These are phyloP conservation scores for Rhinogobio ventralis DNA, from an alignment of 2,797 vertebrate genomes.

Conservation along the genomic window DNA sequence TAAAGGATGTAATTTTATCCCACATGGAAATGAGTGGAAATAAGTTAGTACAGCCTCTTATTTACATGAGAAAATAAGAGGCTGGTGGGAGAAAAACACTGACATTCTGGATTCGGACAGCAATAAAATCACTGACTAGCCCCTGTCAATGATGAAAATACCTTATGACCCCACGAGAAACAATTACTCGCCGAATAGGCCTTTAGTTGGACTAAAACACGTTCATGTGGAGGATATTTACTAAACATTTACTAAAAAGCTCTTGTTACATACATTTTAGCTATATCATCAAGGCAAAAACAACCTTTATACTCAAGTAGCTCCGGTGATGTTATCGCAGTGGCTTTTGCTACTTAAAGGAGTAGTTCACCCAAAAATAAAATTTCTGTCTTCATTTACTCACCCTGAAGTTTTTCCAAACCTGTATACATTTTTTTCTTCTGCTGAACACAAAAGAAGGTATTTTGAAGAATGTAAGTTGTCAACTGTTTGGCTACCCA, in stretches of 20 bases:
- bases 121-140: no score
- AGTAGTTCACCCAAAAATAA: background rate
- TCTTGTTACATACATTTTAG: background rate
- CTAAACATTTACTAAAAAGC: background rate
- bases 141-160: no score
- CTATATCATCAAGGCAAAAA: background rate
- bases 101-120: no score
- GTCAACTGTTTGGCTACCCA: background rate
- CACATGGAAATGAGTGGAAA: no score
- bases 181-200: no score
- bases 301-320: background rate
- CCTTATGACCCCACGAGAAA: no score
- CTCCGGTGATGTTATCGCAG: background rate
- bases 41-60: no score
- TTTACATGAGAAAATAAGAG: no score
- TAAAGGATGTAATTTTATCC: no score
- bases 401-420: background rate
- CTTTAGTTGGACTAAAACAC: no score
- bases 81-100: no score
- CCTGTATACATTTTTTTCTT: background rate
- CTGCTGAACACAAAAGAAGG: background rate
- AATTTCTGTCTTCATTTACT: background rate
- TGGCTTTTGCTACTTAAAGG: background rate
- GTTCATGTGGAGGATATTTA: background rate
- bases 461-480: background rate